Evolutionary conservation across 2,113 vertebrate genomes (phyloP).

Genomic region (Syrmaticus mikado): DNA sequence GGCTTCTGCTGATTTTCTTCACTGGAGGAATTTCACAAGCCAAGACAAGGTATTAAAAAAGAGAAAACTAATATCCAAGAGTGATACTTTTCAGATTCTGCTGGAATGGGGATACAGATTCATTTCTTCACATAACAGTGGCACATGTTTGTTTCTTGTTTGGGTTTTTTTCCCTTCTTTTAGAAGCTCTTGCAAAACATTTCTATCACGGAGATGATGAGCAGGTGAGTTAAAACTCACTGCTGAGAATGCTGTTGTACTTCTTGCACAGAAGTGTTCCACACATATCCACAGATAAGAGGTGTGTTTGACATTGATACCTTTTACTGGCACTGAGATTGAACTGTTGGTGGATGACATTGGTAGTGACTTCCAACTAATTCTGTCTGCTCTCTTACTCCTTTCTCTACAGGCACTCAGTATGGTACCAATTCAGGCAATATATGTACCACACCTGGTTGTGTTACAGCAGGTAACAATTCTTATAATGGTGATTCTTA

Average conservation of each 20-base stretch:
- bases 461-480: constrained; percentile 89
- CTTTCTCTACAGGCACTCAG: constrained; percentile 74
- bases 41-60: neutral
- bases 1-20: neutral
- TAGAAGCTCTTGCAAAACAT: neutral
- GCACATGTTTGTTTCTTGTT: neutral
- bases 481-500: neutral
- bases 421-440: constrained; percentile 38
- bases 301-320: neutral
- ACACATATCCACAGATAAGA: neutral
- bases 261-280: neutral
- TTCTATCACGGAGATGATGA: neutral
- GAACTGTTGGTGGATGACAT: neutral
- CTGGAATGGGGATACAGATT: neutral
- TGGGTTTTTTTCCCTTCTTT: neutral
- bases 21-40: neutral
- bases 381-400: neutral
- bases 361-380: neutral
- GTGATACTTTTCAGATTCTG: neutral
- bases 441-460: constrained; percentile 86
- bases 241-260: neutral
- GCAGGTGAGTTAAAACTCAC: neutral
- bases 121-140: neutral
- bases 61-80: neutral
- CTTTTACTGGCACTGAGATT: neutral